Evolutionary conservation across 2,797 vertebrate species (phyloP).

Genomic region (Coregonus suidteri): DNA sequence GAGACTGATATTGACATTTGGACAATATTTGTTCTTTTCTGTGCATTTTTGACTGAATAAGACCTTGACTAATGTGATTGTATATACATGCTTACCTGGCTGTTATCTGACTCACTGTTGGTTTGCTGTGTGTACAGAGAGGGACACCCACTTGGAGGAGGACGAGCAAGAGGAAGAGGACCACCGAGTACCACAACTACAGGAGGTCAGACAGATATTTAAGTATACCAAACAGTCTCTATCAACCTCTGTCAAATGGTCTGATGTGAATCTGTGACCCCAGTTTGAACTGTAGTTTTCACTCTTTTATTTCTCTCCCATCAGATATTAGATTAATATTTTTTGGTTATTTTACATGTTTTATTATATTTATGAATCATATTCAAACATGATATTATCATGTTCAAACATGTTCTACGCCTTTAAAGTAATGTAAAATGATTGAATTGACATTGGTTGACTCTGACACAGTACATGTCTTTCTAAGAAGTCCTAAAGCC

Average conservation of each 20-base stretch:
- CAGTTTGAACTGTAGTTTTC: background rate
- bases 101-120: slow-evolving; percentile 11
- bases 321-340: too few relatives aligned
- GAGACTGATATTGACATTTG: background rate
- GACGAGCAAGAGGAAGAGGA: slow-evolving; percentile 52
- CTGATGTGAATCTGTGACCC: background rate
- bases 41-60: too few relatives aligned
- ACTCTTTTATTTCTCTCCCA: background rate
- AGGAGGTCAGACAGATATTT: slow-evolving; percentile 51
- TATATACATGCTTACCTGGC: too few relatives aligned
- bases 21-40: too few relatives aligned
- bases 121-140: slow-evolving; percentile 54
- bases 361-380: too few relatives aligned
- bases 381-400: too few relatives aligned
- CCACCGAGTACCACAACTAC: slow-evolving; percentile 39
- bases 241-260: background rate
- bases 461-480: background rate
- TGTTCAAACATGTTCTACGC: too few relatives aligned
- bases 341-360: too few relatives aligned
- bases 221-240: background rate
- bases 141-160: slow-evolving; percentile 58
- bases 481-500: background rate
- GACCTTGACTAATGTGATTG: too few relatives aligned
- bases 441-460: background rate
- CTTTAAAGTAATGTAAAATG: background rate